Base-by-base conservation (phyloP, 35 echinoderm and acorn worm genomes). In the Acanthaster planci region DNA sequence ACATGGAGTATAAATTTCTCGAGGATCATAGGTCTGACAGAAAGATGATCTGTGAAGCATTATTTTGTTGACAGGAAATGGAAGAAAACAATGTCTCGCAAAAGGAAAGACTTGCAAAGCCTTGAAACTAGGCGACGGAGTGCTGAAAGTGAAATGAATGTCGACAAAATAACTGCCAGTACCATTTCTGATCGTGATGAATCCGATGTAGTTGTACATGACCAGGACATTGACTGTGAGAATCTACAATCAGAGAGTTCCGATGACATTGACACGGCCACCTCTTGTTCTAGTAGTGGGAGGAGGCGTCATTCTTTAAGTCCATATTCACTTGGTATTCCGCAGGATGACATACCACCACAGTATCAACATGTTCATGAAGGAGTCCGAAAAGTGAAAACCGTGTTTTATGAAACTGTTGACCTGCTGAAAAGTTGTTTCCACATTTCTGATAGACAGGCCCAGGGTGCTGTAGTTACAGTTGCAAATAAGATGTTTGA, bases 41-140 rank as follows among this genome's bases (percentile, higher is more conserved):
- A 59, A 83, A 83, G 56, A 83, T 83, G 81, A 27, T 37, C 27
- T 57, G 81, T 4, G 51, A 57, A 34, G 81, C n/a, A n/a, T n/a
- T n/a, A 60, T 34, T 83, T 83, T 83, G 51, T 83, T 4, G 52
- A 83, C 55, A 83, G 81, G 30, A 83, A 83, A 60, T 83, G 81
- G 81, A 60, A 29, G 56, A 83, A 83, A 83, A 51, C 51, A 10
- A 83, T 83, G 52, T 51, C 56, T 38, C 53, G 51, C 15, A 57
- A 57, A 27, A 14, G 52, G 38, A 83, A 59, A 18, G 81, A 83
- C 14, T 31, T 83, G 30, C 14, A 17, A 5, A 23, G 38, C 51
- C 55, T 83, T 1, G 51, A 56, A 35, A 83, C n/a, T 7, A 37
- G 38, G 51, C 55, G 26, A 18, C 44, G 37, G 56, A 53, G 56